Evolutionary conservation across 1,140 invertebrate genomes (phyloP).

Genomic region (Brachystomella parvula): DNA sequence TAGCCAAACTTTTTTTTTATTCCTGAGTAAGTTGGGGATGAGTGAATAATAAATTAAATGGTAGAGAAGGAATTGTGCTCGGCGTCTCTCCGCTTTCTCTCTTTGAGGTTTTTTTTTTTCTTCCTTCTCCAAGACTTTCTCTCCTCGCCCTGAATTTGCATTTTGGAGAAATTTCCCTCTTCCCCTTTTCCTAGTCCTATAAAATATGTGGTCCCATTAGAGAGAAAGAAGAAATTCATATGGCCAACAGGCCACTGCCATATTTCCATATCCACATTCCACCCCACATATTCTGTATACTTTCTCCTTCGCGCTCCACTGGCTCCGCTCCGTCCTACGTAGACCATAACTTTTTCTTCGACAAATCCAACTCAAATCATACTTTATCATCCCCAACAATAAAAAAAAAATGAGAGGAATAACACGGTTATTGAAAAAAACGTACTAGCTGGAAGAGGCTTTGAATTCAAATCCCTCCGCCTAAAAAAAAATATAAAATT

Average conservation of each 20-base stretch:
- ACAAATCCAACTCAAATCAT: neutral
- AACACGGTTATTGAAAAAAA: neutral
- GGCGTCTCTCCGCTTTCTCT: neutral
- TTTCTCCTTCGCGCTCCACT: neutral
- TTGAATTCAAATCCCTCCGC: no score
- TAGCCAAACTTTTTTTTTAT: no score
- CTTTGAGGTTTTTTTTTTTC: neutral
- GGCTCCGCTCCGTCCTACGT: neutral
- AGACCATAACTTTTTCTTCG: neutral
- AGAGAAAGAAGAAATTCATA: conserved; percentile 28
- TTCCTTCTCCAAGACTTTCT: neutral
- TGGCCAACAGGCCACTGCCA: conserved; percentile 29
- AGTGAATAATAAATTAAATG: conserved; percentile 32
- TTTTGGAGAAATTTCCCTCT: conserved; percentile 22
- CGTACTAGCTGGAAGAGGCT: no score
- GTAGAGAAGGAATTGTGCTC: neutral
- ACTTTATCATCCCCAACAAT: neutral
- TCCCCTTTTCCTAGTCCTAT: conserved; percentile 21
- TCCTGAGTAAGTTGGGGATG: conserved; percentile 20
- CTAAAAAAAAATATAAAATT: no score
- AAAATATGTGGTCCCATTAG: conserved; percentile 37
- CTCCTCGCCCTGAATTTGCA: conserved; percentile 33
- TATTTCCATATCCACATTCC: conserved; percentile 33
- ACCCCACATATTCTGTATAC: no score
- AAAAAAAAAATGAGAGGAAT: neutral